Evolutionary conservation across 2,888 invertebrate genomes (phyloP).

Genomic region (Aleiodes leptofemur): DNA sequence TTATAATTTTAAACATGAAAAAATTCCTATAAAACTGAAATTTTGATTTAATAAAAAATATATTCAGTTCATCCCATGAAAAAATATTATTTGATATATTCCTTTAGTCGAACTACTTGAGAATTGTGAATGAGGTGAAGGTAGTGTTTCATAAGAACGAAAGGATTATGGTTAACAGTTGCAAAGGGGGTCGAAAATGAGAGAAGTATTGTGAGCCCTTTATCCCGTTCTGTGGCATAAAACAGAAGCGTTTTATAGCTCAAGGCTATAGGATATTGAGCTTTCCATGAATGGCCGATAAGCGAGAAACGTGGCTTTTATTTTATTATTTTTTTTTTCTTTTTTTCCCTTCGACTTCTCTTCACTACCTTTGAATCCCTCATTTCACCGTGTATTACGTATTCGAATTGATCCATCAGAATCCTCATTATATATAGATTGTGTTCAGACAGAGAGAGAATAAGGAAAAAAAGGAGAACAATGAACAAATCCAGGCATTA

Average conservation of each 20-base stretch:
- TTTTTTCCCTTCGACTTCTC: neutral
- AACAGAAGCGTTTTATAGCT: slow-evolving; percentile 46
- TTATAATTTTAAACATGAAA: no score
- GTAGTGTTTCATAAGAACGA: slow-evolving; percentile 28
- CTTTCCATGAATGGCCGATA: slow-evolving; percentile 25
- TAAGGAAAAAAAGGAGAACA: no score
- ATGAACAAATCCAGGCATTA: no score
- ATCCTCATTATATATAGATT: neutral
- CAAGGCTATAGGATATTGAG: slow-evolving; percentile 36
- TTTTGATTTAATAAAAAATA: slow-evolving; percentile 5
- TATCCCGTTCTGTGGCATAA: slow-evolving; percentile 42
- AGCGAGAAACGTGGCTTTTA: slow-evolving; percentile 32
- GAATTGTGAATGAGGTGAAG: slow-evolving; percentile 2
- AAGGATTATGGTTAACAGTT: slow-evolving; percentile 27
- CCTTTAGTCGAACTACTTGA: neutral
- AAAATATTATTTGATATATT: slow-evolving; percentile 33
- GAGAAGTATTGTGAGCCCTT: slow-evolving; percentile 35
- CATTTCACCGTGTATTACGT: slow-evolving; percentile 21
- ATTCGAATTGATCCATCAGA: slow-evolving; percentile 17
- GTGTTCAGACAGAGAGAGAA: no score
- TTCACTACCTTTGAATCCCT: neutral
- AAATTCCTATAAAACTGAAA: no score
- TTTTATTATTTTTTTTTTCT: slow-evolving; percentile 5
- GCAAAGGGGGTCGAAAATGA: slow-evolving; percentile 36
- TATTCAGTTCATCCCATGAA: slow-evolving; percentile 16